Evolutionary conservation across 1,140 invertebrate genomes (phyloP), one percentile per base, ranked within the genome.

Genomic region (Conus ventricosus): DNA sequence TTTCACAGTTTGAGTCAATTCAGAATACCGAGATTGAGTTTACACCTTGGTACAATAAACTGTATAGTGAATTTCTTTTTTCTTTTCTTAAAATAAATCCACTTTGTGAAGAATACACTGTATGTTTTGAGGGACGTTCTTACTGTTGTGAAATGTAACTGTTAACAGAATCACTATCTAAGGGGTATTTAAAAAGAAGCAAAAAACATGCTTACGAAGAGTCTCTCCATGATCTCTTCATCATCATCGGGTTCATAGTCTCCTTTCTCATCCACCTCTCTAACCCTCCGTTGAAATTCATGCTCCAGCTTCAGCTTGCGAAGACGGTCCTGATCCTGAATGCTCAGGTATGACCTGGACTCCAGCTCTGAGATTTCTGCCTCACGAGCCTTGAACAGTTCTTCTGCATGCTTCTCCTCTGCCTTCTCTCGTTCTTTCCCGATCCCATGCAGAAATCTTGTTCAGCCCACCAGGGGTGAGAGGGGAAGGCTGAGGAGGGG

Each of bases 241-340:
- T 94, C 93, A 53, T 93, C 92, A 39, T 93, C 92, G 7, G 93
- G 92, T 13, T 94, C 94, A 51, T 94, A 93, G 10, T 94, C 94
- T 67, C 93, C 94, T 51, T 93, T 91, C 80, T 93, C 92, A 1
- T 91, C 91, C 20, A 92, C 93, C 87, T 95, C 93, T 88, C 93
- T 85, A 2, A 94, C 92, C 20, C 95, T 88, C 51, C 94, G 87
- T 87, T 95, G 94, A 83, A 95, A 95, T 90, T 95, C 95, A 75
- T 93, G 92, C 55, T 95, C 94, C 82, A 94, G 89, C 63, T 91
- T 91, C 55, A 95, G 90, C 87, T 93, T 93, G 20, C 91, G 76
- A 67, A 95, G 90, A 39, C 94, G 84, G 8, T 94, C 93, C 87
- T 94, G 91, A 54, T 95, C 95, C 87, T 94, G 92, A 0, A 92